Percentiles rank a stretch among this genome's conserved stretches.
Evolutionary conservation across 1,140 invertebrate species (phyloP).

Genomic region (Pteromalus puparum): DNA sequence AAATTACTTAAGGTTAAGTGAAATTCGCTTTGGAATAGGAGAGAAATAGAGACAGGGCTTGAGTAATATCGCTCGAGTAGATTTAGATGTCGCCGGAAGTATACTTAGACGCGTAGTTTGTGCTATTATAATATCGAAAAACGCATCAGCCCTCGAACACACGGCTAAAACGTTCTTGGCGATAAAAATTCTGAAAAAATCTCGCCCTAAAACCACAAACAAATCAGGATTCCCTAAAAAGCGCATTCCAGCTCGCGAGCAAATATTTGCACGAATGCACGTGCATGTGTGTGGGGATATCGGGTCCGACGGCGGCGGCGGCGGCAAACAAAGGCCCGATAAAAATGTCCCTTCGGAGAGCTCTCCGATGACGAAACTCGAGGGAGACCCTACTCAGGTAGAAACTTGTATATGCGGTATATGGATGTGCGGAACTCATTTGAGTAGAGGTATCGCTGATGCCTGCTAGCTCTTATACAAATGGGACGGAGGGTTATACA

Average conservation of each 20-base stretch:
- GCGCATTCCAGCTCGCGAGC: slow-evolving; percentile 11
- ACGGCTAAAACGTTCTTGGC: too few species aligned
- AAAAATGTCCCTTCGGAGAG: slow-evolving; percentile 33
- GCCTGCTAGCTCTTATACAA: neutral
- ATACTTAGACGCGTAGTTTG: too few species aligned
- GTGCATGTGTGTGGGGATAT: neutral
- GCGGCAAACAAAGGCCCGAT: slow-evolving; percentile 36
- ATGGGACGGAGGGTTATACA: neutral
- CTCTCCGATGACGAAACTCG: slow-evolving; percentile 19
- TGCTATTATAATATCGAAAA: too few species aligned
- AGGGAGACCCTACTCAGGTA: neutral
- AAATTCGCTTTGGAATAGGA: neutral
- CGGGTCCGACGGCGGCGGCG: neutral
- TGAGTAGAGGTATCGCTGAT: neutral
- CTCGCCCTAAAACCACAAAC: neutral
- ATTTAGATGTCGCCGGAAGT: neutral
- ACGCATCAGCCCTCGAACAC: too few species aligned
- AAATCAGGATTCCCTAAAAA: neutral
- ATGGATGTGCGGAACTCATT: neutral
- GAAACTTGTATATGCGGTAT: neutral
- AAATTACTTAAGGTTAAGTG: neutral
- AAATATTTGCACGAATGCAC: slow-evolving; percentile 30
- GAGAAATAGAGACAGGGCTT: too few species aligned
- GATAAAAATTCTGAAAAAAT: neutral
- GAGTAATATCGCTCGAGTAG: neutral